A percentile compares a stretch with the other conserved stretches of the same genome.
Evolutionary conservation across 1,140 invertebrate species (phyloP).

Genomic region (Galleria mellonella): DNA sequence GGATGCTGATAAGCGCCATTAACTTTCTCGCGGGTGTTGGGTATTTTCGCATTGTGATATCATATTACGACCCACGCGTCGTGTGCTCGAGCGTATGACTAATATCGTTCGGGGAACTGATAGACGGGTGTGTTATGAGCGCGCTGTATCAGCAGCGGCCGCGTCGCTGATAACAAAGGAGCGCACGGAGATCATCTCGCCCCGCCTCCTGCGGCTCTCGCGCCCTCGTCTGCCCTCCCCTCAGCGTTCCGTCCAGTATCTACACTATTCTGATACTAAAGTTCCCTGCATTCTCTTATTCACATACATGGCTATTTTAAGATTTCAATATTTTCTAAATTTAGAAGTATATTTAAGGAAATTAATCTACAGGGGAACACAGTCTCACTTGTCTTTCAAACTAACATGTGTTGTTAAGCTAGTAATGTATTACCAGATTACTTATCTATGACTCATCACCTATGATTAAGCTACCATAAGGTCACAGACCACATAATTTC

Average conservation of each 20-base stretch:
- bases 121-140: constrained; percentile 52
- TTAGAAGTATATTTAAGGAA: constrained; percentile 56
- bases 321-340: constrained; percentile 67
- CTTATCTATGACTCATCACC: constrained; percentile 49
- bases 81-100: constrained; percentile 67
- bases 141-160: constrained; percentile 43
- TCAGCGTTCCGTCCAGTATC: constrained; percentile 12
- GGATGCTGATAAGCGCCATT: constrained; percentile 75
- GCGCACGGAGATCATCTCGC: constrained; percentile 39
- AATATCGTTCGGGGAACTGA: constrained; percentile 71
- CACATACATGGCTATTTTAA: constrained; percentile 54
- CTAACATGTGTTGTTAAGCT: constrained; percentile 10
- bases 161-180: constrained; percentile 69
- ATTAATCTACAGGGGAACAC: constrained; percentile 48
- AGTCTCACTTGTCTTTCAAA: constrained; percentile 29
- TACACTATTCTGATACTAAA: constrained; percentile 18
- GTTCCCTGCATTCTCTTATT: constrained; percentile 20
- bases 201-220: constrained; percentile 17
- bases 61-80: constrained; percentile 74
- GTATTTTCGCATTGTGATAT: constrained; percentile 76
- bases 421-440: constrained; percentile 45
- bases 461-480: constrained; percentile 55
- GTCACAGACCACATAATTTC: constrained; percentile 58
- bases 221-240: constrained; percentile 15
- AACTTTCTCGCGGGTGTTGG: constrained; percentile 75